Conservation (phyloP, 2,113 vertebrate species). For the Myiagra hebetior region DNA sequence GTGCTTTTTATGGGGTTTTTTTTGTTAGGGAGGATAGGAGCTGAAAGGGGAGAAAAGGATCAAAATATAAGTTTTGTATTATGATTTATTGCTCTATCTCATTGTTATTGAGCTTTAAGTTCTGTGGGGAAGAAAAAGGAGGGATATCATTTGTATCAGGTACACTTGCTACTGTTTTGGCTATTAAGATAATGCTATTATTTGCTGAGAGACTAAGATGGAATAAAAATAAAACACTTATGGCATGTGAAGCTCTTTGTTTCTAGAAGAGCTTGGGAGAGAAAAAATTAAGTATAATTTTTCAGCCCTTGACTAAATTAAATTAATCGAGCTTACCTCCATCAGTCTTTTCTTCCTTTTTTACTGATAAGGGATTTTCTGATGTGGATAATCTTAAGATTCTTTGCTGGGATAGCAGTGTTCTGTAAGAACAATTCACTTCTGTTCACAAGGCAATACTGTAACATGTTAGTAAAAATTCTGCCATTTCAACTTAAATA, state of each 20-base stretch:
- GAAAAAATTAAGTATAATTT: background rate
- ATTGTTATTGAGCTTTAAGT: background rate
- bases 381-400: background rate
- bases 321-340: background rate
- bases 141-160: background rate
- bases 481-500: background rate
- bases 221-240: background rate
- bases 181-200: background rate
- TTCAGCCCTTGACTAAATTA: background rate
- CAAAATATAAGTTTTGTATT: background rate
- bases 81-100: background rate
- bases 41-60: background rate
- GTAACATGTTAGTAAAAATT: background rate
- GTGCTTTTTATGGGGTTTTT: background rate
- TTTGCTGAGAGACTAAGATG: background rate
- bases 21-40: background rate
- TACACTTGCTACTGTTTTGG: background rate
- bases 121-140: background rate
- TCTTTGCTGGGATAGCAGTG: background rate
- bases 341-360: background rate
- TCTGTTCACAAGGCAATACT: background rate
- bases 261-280: background rate
- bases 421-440: background rate
- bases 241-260: background rate
- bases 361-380: background rate